A percentile compares a stretch with the other conserved stretches of the same genome.
phyloP scores from a whole-genome alignment of 2,113 vertebrate genomes.

The Alosa alosa region DNA sequence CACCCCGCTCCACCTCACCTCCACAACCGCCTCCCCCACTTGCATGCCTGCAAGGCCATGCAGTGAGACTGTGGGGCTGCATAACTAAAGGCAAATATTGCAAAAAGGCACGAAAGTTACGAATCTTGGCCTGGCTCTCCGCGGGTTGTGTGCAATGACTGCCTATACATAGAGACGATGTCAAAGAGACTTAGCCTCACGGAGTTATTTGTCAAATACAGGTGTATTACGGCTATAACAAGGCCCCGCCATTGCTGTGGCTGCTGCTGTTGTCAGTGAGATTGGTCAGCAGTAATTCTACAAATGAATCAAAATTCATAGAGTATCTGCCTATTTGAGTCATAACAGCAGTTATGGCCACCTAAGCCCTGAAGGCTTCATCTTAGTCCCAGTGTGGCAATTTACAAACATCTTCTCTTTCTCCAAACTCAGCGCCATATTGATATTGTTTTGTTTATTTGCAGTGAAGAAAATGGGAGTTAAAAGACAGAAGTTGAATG shows the following conservation, averaged over 20 bases:
- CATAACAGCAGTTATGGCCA: background rate
- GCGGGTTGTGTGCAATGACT: background rate
- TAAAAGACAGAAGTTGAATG: slow-evolving; percentile 13
- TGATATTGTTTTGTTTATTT: background rate
- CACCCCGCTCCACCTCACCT: background rate
- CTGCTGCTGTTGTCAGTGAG: background rate
- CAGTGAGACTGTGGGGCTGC: slow-evolving; percentile 30
- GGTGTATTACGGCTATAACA: background rate
- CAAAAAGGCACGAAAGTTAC: slow-evolving; percentile 57
- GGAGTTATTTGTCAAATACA: background rate
- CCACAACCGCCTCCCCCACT: background rate
- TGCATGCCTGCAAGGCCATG: background rate
- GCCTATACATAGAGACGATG: background rate
- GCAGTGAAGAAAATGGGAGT: background rate
- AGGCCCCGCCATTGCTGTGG: background rate
- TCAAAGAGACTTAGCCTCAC: background rate
- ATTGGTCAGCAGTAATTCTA: background rate
- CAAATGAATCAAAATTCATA: background rate
- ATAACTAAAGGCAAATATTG: slow-evolving; percentile 54
- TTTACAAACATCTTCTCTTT: background rate
- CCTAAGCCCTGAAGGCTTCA: background rate
- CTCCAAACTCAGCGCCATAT: background rate
- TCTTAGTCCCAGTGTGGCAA: background rate
- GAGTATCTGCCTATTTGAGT: background rate
- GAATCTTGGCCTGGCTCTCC: slow-evolving; percentile 33